These are phyloP conservation scores for Henicopernis longicauda DNA, from an alignment of 2,113 vertebrate genomes.

Conservation along the genomic window DNA sequence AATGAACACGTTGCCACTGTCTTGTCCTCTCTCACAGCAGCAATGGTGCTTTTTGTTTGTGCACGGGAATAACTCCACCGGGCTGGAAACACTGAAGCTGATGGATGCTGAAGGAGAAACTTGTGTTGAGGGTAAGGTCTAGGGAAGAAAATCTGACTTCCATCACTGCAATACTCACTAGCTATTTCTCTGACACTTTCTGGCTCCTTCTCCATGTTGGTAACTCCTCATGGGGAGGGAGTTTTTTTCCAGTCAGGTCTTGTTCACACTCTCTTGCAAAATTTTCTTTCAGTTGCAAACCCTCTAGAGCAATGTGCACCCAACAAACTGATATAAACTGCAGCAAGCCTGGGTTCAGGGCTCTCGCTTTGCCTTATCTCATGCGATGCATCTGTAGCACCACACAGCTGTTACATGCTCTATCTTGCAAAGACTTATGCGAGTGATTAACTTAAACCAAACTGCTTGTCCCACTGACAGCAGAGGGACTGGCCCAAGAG, in stretches of 20 bases:
- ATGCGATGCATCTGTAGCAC: background rate
- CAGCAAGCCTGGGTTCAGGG: background rate
- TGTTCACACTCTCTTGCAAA: background rate
- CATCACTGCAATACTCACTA: background rate
- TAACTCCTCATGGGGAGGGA: background rate
- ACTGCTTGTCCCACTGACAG: background rate
- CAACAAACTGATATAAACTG: accelerated
- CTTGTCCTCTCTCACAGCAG: background rate
- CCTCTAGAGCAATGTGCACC: background rate
- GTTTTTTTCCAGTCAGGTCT: background rate
- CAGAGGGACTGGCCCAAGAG: background rate
- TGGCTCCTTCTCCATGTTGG: background rate
- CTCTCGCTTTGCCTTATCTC: background rate
- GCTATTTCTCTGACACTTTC: background rate
- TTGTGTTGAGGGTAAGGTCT: background rate
- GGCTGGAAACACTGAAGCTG: background rate
- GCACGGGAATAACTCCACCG: background rate
- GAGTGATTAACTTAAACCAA: background rate
- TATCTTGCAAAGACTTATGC: background rate
- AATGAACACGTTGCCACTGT: background rate
- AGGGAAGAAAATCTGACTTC: background rate
- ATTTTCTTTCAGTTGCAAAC: background rate
- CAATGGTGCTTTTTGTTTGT: background rate
- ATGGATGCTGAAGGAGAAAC: background rate
- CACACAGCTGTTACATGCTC: background rate